Evolutionary conservation across 2,888 invertebrate species (phyloP), one percentile per base, ranked within the genome.

Genomic region (Apamea sordens): DNA sequence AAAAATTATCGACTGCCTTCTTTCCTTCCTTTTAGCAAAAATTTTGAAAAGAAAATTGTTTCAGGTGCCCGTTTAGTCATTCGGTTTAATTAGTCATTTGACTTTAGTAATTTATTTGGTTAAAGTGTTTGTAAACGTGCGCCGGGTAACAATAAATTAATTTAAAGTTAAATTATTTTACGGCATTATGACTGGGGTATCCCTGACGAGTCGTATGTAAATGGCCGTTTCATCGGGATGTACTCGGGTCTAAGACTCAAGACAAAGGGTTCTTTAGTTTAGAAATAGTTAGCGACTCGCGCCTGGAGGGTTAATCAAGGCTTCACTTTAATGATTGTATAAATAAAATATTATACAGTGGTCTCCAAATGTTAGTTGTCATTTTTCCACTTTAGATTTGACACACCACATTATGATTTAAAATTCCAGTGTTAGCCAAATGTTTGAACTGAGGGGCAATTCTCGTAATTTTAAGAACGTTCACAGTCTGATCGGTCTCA

Each of bases 101-200:
- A 78, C 73, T 83, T 85, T 75, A 63, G 65, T 65, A 41, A 79
- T 81, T 84, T 71, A 84, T 84, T 84, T 63, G 4, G 75, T 79
- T 79, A 75, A 76, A 73, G 41, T 71, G 76, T 77, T 76, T 77
- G n/a, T 75, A 76, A 69, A 75, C 78, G 76, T 75, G 68, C n/a
- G 53, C n/a, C 44, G 13, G 68, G 73, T 78, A 69, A 73, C 63
- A 72, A 65, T 78, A 80, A 76, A 84, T 78, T 80, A 64, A 83
- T 78, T 78, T 64, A 69, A 76, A 76, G 73, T 76, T 71, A 61
- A 78, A 83, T 76, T 69, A 86, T 76, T 72, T 74, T 21, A 56
- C 61, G 53, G 41, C 15, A 64, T 77, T 53, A 76, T 56, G 36
- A 28, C 24, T 21, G 21, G 47, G 21, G 28, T 47, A 56, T 18